phyloP scores from a whole-genome alignment of 2,888 invertebrate genomes.

The Leptinotarsa rubiginosa region DNA sequence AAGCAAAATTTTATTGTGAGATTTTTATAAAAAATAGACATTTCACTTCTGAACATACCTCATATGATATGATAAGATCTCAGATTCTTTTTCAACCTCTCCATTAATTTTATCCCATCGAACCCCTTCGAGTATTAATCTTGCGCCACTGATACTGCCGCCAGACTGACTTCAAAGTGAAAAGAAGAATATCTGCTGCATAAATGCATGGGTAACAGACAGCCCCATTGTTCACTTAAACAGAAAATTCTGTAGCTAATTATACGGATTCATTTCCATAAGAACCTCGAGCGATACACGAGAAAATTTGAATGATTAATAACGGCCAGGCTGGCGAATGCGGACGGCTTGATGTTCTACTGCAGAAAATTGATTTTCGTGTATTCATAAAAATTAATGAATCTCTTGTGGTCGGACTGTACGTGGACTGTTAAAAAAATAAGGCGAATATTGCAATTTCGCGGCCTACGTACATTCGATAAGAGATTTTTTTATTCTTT shows the following conservation, averaged over 20 bases:
- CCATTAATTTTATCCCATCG: no score
- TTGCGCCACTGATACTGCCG: not conserved
- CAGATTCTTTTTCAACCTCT: not conserved
- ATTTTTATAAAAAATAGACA: no score
- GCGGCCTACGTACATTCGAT: no score
- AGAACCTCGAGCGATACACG: constrained; percentile 17
- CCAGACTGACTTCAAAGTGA: constrained; percentile 29
- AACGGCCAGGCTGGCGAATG: constrained; percentile 13
- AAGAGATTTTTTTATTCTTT: no score
- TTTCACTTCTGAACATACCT: not conserved
- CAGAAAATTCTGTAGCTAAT: constrained; percentile 37
- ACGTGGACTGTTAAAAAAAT: no score
- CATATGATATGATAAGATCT: not conserved
- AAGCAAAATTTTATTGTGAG: no score
- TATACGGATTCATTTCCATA: constrained; percentile 35
- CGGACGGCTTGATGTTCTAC: not conserved
- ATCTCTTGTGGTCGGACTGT: no score
- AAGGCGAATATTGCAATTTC: no score
- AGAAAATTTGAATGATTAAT: constrained; percentile 34
- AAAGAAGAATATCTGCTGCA: constrained; percentile 27
- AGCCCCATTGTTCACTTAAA: constrained; percentile 32
- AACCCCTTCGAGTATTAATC: not conserved
- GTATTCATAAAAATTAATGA: no score
- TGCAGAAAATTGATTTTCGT: constrained; percentile 15
- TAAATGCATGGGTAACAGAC: constrained; percentile 34